Base-by-base conservation (phyloP, 2,888 invertebrate genomes). In the Xanthorhoe designata region DNA sequence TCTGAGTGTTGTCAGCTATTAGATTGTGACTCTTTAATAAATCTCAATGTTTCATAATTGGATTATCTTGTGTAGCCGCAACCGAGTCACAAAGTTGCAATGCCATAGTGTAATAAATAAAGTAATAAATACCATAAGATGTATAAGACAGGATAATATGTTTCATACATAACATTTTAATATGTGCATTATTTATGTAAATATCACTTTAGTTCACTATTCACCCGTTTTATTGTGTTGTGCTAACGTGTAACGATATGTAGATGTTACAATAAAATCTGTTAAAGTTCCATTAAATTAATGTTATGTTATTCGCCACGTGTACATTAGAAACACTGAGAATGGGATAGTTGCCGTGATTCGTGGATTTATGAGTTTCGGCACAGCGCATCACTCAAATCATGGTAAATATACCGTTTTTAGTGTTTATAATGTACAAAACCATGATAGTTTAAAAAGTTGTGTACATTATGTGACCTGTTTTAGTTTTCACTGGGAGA, bases 41-140 rank as follows among this genome's bases (percentile, higher is more conserved):
- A n/a, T n/a, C n/a, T n/a, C n/a, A n/a, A n/a, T n/a, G n/a, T n/a
- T n/a, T n/a, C n/a, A 60, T 47, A 51, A 51, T 60, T 53, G 45
- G 2, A 53, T 42, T 42, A 32, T 51, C 45, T 51, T 78, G 79
- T 75, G 83, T 79, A 81, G 81, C 83, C 85, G 86, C 85, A 84
- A 81, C 80, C 83, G 87, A 89, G 89, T 91, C 91, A 89, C 90
- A 90, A 90, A 89, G 83, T 87, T 89, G 88, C 89, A 88, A 91
- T 91, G 91, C 90, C 91, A 90, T 91, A 90, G 73, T 74, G 70
- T 79, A 80, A 78, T 69, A 71, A 71, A 74, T 70, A 77, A 76
- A 70, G 82, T 87, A 85, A 85, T 85, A 75, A 86, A 82, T 86
- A 84, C 50, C 81, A 86, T 85, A 85, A 83, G 81, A 85, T 51